Evolutionary conservation across 2,888 invertebrate species (phyloP), one percentile per base, ranked within the genome.

Genomic region (Parelbella ahira): DNA sequence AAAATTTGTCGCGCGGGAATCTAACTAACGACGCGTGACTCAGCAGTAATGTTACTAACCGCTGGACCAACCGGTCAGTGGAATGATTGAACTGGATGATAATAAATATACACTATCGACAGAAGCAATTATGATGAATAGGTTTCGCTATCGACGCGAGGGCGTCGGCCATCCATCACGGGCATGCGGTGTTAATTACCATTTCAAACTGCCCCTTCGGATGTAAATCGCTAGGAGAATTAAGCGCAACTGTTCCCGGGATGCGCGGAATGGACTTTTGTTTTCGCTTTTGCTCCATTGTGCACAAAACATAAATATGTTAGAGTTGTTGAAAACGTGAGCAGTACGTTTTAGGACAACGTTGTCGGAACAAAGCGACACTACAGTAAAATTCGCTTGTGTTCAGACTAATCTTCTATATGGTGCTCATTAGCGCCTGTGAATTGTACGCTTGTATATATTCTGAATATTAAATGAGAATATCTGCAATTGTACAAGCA

Each of bases 161-260:
- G 47, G 47, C 44, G 47, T 50, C 47, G 50, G 52, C 59, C 63
- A 78, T 81, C 72, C 68, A 79, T 81, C 77, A 79, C 44, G 42
- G 51, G 46, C 55, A 51, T 52, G 48, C 63, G 54, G 60, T 68
- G 66, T 70, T 81, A 75, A 82, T 83, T 81, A 81, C 68, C 64
- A 76, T 72, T 77, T 73, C 68, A 74, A 80, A 80, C 74, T 63
- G 60, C 65, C 65, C 55, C 63, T 65, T 65, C 63, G 52, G 56
- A 60, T 64, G 63, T 64, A 67, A 69, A 68, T 70, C 60, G 59
- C 54, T 47, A 49, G 54, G 60, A 63, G 47, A 51, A 49, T 54
- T 45, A 50, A 50, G 48, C 41, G n/a, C 45, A 51, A 44, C 57
- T 60, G 58, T 53, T 66, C 54, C 55, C 58, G 50, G 47, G 49